Base-by-base conservation (phyloP, 2,113 vertebrate genomes). In the Ceyx cyanopectus region DNA sequence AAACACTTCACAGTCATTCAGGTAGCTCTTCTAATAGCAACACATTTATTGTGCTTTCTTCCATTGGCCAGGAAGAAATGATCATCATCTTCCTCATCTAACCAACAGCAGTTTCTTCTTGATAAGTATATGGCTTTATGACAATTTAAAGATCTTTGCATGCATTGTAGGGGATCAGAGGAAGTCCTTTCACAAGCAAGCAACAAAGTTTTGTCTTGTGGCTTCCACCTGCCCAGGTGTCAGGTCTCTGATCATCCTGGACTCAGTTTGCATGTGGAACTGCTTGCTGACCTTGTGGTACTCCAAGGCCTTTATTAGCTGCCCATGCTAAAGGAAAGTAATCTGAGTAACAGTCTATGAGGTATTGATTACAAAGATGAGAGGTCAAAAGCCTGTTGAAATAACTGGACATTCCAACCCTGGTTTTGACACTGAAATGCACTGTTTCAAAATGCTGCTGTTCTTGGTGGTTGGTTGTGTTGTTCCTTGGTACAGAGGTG, bases 221-320 rank as follows among this genome's bases (percentile, higher is more conserved):
- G 6, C 43, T 94, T 80, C 34, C 23, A 61, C 20, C 21, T 80
- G 37, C 15, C 7, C 56, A 46, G 20, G 14, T 62, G 30, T n/a
- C 0, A 1, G 4, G 17, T 51, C 37, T 14, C 21, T 24, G 41
- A 46, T 46, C 7, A 34, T 18, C 21, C 32, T 40, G 58, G 46
- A 18, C 32, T 69, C 29, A 18, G 10, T 84, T 60, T 90, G 57
- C 62, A 78, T 34, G n/a, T 56, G 29, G 68, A 88, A 48, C 30
- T 0, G 0, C 10, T 53, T 0, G 0, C 22, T 79, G 73, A 45
- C 15, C 14, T 14, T 30, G 1, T 0, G 1, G 37, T 22, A 30
- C 19, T 48, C 27, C 48, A 51, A 84, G 75, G 53, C 14, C 24
- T 81, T 63, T 75, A 24, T 32, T 46, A 74, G 16, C 10, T 45